Evolutionary conservation across 2,888 invertebrate genomes (phyloP).

Genomic region (Agrypnus murinus): DNA sequence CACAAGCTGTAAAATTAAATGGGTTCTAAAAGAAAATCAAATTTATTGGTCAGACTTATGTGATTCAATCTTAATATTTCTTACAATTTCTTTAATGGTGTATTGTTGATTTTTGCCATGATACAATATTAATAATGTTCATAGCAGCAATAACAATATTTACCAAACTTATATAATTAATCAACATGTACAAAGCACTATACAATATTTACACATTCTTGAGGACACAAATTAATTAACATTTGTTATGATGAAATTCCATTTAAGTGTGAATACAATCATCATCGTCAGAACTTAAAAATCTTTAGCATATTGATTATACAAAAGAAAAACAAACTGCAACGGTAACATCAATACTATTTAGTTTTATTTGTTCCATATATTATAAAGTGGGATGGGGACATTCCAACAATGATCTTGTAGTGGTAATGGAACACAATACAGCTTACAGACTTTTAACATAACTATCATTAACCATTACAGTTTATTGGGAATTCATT

Average conservation of each 20-base stretch:
- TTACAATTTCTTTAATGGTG: constrained; percentile 66
- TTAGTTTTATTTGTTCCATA: constrained; percentile 32
- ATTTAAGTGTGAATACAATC: constrained; percentile 43
- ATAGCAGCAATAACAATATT: constrained; percentile 65
- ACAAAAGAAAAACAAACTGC: constrained; percentile 31
- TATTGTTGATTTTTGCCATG: constrained; percentile 64
- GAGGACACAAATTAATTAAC: constrained; percentile 62
- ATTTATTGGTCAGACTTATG: constrained; percentile 68
- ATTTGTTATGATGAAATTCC: constrained; percentile 51
- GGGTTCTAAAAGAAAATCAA: constrained; percentile 61
- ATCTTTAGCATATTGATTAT: constrained; percentile 37
- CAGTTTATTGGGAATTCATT: constrained; percentile 41
- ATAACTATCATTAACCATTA: constrained; percentile 47
- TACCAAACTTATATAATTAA: constrained; percentile 68
- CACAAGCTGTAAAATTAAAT: constrained; percentile 32
- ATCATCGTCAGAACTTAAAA: constrained; percentile 46
- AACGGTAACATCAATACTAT: constrained; percentile 47
- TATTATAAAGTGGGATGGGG: constrained; percentile 34
- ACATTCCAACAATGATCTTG: constrained; percentile 48
- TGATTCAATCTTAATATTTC: constrained; percentile 67
- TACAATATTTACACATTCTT: constrained; percentile 73
- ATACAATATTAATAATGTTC: constrained; percentile 57
- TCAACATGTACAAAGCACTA: constrained; percentile 76
- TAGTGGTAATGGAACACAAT: constrained; percentile 45
- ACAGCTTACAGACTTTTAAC: constrained; percentile 32